Evolutionary conservation across 2,113 vertebrate species (phyloP), one percentile per base, ranked within the genome.

Genomic region (Nesoenas mayeri): DNA sequence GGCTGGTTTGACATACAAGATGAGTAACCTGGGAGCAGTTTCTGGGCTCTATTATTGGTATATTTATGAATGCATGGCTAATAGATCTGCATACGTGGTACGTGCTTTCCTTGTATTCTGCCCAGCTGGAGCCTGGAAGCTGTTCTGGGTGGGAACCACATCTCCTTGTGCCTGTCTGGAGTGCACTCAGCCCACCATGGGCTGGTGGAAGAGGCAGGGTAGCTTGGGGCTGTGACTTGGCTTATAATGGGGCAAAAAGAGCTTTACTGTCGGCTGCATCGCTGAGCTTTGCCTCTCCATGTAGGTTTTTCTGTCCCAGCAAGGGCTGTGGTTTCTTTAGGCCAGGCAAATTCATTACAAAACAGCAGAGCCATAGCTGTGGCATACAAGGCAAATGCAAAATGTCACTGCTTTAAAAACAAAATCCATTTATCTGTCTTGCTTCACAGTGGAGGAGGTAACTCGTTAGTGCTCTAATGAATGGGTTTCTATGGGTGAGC

Each of bases 1-100:
- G 88, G 36, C 79, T 61, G 90, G 61, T 72, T 75, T 72, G 92
- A 54, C 44, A 6, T 16, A 48, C 4, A 1, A 6, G 86, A 93
- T 74, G 90, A 95, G 96, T 65, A 93, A 65, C 93, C 69, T 77
- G 93, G 96, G 96, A 95, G 86, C 91, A 81, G 88, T 93, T 96
- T 80, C 22, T 84, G 88, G 85, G 88, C 90, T 95, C 70, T 85
- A 26, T 61, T 69, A 7, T 5, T 86, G 58, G 88, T 60, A 12
- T 36, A 65, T 51, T 92, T 54, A 21, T 34, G 81, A 70, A 18
- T 16, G 31, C 67, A 25, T 10, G 32, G 90, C 48, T 81, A 61
- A 19, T 54, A 25, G 6, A 47, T 73, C 88, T 95, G 83, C 4
- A 36, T 56, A 40, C 1, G 4, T 81, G 90, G 83, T 84, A 48